Evolutionary conservation across 2,888 invertebrate species (phyloP), one percentile per base, ranked within the genome.

Genomic region (Dermolepida albohirtum): DNA sequence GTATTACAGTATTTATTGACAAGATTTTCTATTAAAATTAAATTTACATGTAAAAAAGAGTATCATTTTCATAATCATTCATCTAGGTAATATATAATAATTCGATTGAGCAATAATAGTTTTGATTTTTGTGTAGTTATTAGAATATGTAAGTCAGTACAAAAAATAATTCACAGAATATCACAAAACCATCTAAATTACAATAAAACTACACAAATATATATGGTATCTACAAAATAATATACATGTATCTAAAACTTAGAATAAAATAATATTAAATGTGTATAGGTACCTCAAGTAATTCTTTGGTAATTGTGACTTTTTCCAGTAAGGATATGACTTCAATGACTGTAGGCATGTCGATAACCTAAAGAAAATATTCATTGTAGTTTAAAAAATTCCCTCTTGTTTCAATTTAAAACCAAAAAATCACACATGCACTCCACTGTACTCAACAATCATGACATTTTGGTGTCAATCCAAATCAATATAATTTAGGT

Each of bases 301-400:
- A 87, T 86, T 95, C 95, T 88, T 93, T 93, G 86, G 95, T 94
- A 87, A 95, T 92, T 85, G 92, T 89, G 85, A 92, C 90, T 86
- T 90, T 92, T 87, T 97, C 97, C 91, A 97, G 88, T 84, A 92
- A 88, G 85, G 93, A 90, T 88, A 97, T 93, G 87, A 96, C 93
- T 87, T 95, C 95, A 87, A 94, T 88, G 86, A 97, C 96, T 83
- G 92, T 88, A 83, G 90, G 92, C 94, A 96, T 94, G 89, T 97
- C 93, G 88, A 95, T 91, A 88, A 97, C 97, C 97, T 97, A 85
- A 69, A 89, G 86, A 75, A 67, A 69, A 71, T 51, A 40, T 47
- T 16, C 41, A 43, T 63, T 63, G 43, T 63, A 62, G 41, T 51
- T 63, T 50, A 63, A 54, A 55, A 67, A 54, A 34, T 49, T 7